Evolutionary conservation across 2,113 vertebrate species (phyloP).

Genomic region (Sprattus sprattus): DNA sequence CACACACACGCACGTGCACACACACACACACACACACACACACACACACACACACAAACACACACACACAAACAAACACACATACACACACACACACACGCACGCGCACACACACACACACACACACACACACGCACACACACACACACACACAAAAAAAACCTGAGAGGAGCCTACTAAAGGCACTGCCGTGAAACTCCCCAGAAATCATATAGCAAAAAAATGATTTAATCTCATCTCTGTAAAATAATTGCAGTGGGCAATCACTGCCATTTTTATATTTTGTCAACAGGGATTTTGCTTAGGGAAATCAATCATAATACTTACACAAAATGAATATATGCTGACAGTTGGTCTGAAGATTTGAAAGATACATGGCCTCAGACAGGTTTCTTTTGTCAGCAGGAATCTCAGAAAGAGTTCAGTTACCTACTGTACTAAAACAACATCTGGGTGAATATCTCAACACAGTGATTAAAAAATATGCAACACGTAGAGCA

Average conservation of each 20-base stretch:
- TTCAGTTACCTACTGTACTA: neutral
- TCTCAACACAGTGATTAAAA: neutral
- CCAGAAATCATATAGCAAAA: neutral
- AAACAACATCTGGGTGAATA: neutral
- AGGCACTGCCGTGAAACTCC: neutral
- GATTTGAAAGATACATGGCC: neutral
- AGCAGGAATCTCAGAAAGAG: neutral
- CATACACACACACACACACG: no score
- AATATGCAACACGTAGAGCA: neutral
- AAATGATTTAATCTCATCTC: neutral
- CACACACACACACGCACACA: no score
- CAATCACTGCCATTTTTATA: neutral
- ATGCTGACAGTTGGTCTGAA: neutral
- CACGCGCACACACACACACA: no score
- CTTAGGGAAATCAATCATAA: neutral
- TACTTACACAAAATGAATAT: neutral
- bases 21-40: no score
- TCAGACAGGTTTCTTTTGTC: neutral
- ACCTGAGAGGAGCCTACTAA: neutral
- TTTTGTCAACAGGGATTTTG: slow-evolving; percentile 4
- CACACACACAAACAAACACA: no score
- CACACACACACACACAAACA: no score
- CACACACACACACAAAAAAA: no score
- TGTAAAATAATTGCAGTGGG: neutral
- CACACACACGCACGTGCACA: no score